These are phyloP conservation scores for Aselliscus stoliczkanus DNA, from an alignment of 2,797 vertebrate species.

Conservation along the genomic window DNA sequence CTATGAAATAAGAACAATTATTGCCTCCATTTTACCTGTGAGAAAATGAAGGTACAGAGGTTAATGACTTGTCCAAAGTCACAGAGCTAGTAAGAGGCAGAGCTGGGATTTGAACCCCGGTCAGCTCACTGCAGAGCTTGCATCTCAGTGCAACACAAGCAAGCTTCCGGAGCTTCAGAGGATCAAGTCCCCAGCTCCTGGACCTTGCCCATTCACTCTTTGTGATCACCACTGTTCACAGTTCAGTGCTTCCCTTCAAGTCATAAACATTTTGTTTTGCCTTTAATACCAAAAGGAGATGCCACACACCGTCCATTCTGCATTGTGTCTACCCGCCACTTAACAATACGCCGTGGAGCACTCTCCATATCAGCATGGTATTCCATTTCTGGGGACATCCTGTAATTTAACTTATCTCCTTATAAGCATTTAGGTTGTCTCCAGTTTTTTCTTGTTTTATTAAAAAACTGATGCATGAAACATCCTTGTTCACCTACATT, in stretches of 20 bases:
- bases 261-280: not conserved
- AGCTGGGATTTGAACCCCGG: not conserved
- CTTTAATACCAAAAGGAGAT: not conserved
- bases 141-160: not conserved
- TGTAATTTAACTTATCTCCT: not conserved
- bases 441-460: not conserved
- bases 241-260: not conserved
- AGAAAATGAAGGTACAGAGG: not conserved
- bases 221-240: not conserved
- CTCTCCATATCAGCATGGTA: not conserved
- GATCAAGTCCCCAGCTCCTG: not conserved
- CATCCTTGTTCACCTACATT: not conserved
- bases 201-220: not conserved
- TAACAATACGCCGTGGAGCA: fast-evolving
- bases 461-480: not conserved
- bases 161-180: not conserved
- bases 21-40: not conserved
- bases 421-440: not conserved
- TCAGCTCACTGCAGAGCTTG: not conserved
- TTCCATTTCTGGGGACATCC: not conserved
- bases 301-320: no score
- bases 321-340: not conserved
- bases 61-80: not conserved
- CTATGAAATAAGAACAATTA: not conserved
- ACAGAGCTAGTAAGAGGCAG: not conserved